Evolutionary conservation across 2,888 invertebrate species (phyloP), one percentile per base, ranked within the genome.

Genomic region (Cremastinae sp.): DNA sequence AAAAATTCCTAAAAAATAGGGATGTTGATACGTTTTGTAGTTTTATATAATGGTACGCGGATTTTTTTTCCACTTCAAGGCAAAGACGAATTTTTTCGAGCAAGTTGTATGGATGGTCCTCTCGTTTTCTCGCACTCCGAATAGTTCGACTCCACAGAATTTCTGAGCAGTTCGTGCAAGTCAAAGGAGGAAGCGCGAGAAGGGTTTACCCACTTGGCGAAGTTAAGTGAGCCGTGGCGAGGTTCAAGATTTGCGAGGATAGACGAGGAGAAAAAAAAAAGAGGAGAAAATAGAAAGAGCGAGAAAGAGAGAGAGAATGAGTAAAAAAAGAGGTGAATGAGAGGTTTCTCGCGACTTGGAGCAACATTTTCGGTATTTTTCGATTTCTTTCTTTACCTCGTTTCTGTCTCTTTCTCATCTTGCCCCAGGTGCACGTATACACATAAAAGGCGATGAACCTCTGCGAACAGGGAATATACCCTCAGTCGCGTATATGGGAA

Each of bases 211-310:
- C 68, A 64, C 72, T 72, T 72, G 72, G 64, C 51, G 59, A 45
- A 72, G 75, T 72, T 72, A 72, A 76, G 72, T 72, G 75, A 76
- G 72, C 68, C 75, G 72, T 64, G 59, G 58, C 47, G 61, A 65
- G 64, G 28, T 28, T 47, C 10, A 20, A 59, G 45, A 28, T 45
- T 64, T 12, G 51, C n/a, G n/a, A n/a, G n/a, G 43, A 51, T 28
- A 59, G 28, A 49, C 18, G 49, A 22, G 22, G 14, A 22, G 10
- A 49, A 12, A 20, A 45, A 12, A 22, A 16, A 37, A 53, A 28
- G 53, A 14, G 61, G 10, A 47, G 10, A 18, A 4, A 59, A 18
- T 35, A 49, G 39, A 28, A 51, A 49, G 39, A 73, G 53, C 35
- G n/a, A 37, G 37, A 35, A 9, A 71, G 12, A 49, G 7, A 53